Evolutionary conservation across 2,797 vertebrate species (phyloP).

Genomic region (Lophotriccus pileatus): DNA sequence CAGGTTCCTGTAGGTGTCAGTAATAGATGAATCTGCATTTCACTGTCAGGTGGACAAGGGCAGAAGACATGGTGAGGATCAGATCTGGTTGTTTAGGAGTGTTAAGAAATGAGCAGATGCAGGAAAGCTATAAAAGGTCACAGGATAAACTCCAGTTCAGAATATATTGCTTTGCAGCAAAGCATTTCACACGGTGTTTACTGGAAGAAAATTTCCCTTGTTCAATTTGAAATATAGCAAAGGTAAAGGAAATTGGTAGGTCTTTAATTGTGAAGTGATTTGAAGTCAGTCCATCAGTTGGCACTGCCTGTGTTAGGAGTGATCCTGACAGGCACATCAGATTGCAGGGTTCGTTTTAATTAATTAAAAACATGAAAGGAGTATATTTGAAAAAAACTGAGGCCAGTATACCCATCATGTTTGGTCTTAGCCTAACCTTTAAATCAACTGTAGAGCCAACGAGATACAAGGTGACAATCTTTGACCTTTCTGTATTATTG

Average conservation of each 20-base stretch:
- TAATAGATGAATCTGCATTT: background rate
- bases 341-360: background rate
- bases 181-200: background rate
- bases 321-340: background rate
- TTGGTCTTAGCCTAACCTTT: background rate
- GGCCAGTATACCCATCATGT: background rate
- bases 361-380: background rate
- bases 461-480: background rate
- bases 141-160: background rate
- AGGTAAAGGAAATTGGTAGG: background rate
- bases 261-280: background rate
- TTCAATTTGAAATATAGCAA: background rate
- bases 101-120: background rate
- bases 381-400: background rate
- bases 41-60: background rate
- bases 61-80: background rate
- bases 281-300: background rate
- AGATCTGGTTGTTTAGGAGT: background rate
- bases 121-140: conserved; percentile 1
- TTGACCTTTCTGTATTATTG: background rate
- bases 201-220: background rate
- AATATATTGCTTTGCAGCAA: background rate
- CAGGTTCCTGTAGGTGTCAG: background rate
- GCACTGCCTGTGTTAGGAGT: background rate
- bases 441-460: background rate